A percentile compares a stretch with the other conserved stretches of the same genome.
Conservation (phyloP, 2,797 vertebrate genomes). For the Pagetopsis macropterus region DNA sequence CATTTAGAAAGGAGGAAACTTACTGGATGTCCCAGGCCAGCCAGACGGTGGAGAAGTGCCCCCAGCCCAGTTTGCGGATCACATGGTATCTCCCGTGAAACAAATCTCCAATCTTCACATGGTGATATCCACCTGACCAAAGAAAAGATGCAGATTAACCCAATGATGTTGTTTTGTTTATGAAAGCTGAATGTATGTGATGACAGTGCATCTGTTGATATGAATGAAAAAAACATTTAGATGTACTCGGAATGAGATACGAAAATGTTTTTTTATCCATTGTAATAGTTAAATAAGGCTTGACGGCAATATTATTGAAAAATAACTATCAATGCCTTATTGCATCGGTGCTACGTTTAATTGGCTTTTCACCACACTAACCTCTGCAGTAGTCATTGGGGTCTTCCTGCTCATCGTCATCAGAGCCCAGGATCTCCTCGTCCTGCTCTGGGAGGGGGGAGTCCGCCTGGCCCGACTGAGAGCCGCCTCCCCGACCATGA, state of each 20-base stretch:
- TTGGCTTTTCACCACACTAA: conserved; percentile 52
- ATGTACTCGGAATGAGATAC: not conserved
- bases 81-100: conserved; percentile 95
- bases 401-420: conserved; percentile 98
- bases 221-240: not conserved
- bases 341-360: not conserved
- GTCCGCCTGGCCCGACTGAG: conserved; percentile 84
- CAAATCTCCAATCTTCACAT: conserved; percentile 96
- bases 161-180: not conserved
- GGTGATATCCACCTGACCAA: conserved; percentile 92
- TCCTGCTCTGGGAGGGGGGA: conserved; percentile 87
- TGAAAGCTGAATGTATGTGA: not conserved
- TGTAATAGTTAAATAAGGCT: not conserved
- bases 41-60: conserved; percentile 99
- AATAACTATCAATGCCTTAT: not conserved
- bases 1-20: conserved; percentile 59
- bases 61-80: conserved; percentile 98
- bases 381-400: conserved; percentile 98
- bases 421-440: conserved; percentile 96
- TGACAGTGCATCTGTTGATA: not conserved
- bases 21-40: conserved; percentile 98
- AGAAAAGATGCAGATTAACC: not conserved
- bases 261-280: not conserved
- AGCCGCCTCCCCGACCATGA: conserved; percentile 87
- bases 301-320: not conserved